A percentile compares a stretch with the other conserved stretches of the same genome.
These are phyloP conservation scores for Xenopus tropicalis DNA, from an alignment of 2,113 vertebrate species.

Conservation along the genomic window DNA sequence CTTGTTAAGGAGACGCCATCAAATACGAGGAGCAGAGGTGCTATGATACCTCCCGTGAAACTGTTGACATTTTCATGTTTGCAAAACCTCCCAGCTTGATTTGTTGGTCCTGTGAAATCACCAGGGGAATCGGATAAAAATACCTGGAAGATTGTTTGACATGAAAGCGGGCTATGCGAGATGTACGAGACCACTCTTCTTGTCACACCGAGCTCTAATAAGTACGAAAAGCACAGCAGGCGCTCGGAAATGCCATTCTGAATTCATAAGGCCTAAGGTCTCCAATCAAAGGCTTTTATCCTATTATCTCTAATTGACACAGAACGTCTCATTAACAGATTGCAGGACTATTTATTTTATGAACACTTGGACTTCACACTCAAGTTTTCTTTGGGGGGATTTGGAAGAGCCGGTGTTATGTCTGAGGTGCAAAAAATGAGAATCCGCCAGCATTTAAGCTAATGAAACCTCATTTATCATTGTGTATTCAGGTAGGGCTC, in stretches of 20 bases:
- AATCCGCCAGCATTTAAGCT: constrained; percentile 54
- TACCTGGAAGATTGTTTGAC: constrained; percentile 46
- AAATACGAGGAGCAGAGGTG: constrained; percentile 35
- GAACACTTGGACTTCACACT: constrained; percentile 66
- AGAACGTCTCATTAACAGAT: constrained; percentile 75
- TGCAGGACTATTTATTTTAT: constrained; percentile 64
- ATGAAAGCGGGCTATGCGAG: constrained; percentile 47
- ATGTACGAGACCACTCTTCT: constrained; percentile 42
- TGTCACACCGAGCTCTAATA: constrained; percentile 46
- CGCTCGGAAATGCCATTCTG: constrained; percentile 58
- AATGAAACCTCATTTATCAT: constrained; percentile 82
- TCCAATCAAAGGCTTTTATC: constrained; percentile 66
- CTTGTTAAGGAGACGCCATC: constrained; percentile 21
- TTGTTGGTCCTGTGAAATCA: constrained; percentile 55
- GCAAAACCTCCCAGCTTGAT: constrained; percentile 55
- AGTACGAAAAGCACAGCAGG: constrained; percentile 37
- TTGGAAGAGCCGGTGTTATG: constrained; percentile 53
- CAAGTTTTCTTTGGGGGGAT: constrained; percentile 59
- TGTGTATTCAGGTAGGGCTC: constrained; percentile 74
- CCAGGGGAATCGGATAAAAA: constrained; percentile 54
- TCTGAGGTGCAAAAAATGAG: neutral
- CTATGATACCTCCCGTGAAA: constrained; percentile 46
- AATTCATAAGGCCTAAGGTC: constrained; percentile 57
- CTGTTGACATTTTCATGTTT: constrained; percentile 56
- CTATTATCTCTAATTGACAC: constrained; percentile 72